Conservation (phyloP, 2,113 vertebrate genomes). For the Solenodon paradoxus region DNA sequence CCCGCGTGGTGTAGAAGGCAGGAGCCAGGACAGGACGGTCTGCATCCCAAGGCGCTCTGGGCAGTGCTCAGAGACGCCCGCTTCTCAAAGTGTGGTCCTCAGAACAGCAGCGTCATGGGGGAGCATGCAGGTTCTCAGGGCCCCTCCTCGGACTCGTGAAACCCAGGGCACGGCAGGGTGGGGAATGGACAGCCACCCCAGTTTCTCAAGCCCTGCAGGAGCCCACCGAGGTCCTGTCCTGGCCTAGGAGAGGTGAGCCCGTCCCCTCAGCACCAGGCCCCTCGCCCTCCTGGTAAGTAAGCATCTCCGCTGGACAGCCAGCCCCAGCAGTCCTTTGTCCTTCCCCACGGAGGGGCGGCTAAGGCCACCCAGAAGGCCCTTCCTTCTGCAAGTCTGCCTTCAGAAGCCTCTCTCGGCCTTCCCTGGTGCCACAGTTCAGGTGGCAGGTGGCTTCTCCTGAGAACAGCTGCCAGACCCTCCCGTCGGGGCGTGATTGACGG, state of each 20-base stretch:
- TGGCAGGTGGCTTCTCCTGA: slow-evolving; percentile 24
- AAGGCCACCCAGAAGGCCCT: not conserved
- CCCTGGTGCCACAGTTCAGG: not conserved
- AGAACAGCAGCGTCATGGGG: not conserved
- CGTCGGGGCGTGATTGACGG: slow-evolving; percentile 58
- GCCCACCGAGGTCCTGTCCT: too few relatives aligned
- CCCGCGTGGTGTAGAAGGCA: too few relatives aligned
- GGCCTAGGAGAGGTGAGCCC: too few relatives aligned
- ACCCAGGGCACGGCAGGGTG: too few relatives aligned
- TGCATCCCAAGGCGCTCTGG: not conserved
- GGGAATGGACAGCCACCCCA: fast-evolving
- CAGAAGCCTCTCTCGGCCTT: fast-evolving
- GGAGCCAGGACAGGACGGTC: too few relatives aligned
- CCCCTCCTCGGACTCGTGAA: fast-evolving
- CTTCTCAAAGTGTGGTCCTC: not conserved
- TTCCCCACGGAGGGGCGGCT: not conserved
- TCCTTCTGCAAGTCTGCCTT: fast-evolving
- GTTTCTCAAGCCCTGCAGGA: not conserved
- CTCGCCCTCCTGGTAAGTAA: too few relatives aligned
- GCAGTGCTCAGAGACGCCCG: fast-evolving
- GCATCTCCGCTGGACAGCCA: not conserved
- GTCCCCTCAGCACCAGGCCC: not conserved
- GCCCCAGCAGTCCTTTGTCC: fast-evolving
- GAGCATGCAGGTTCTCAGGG: not conserved
- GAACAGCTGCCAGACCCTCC: slow-evolving; percentile 51